phyloP scores from a whole-genome alignment of 2,888 invertebrate species.

The Sclerodermus sp. region DNA sequence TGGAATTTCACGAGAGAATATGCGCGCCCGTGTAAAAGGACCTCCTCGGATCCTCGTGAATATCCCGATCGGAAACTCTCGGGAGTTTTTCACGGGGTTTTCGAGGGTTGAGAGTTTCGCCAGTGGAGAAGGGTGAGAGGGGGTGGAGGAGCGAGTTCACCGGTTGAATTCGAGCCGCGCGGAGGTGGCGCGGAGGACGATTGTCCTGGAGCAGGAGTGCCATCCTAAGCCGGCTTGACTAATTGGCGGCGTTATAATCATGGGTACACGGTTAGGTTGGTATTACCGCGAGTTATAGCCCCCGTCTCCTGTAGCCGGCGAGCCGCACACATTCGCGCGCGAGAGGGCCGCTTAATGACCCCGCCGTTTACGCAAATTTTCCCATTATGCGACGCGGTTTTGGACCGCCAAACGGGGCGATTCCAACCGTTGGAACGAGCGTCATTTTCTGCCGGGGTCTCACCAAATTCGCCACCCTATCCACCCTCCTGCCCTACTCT shows the following conservation, averaged over 20 bases:
- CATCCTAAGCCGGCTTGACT: conserved; percentile 57
- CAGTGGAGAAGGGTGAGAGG: too few species aligned
- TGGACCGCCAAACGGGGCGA: conserved; percentile 44
- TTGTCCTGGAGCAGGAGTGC: conserved; percentile 45
- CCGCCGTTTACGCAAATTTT: conserved; percentile 58
- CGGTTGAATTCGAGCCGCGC: neutral
- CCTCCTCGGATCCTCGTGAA: too few species aligned
- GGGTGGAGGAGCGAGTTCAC: too few species aligned
- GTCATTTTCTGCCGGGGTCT: conserved; percentile 23
- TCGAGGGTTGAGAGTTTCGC: too few species aligned
- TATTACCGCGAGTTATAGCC: conserved; percentile 58
- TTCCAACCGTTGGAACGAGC: conserved; percentile 29
- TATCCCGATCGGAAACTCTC: too few species aligned
- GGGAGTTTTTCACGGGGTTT: too few species aligned
- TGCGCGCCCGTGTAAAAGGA: too few species aligned
- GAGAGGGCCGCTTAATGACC: conserved; percentile 52
- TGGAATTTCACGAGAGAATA: too few species aligned
- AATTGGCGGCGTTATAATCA: conserved; percentile 59
- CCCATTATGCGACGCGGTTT: conserved; percentile 56
- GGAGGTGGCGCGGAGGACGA: conserved; percentile 18
- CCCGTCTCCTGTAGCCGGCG: conserved; percentile 24
- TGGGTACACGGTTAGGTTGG: conserved; percentile 58
- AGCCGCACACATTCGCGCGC: conserved; percentile 33
- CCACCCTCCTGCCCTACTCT: too few species aligned
- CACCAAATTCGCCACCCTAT: too few species aligned